Base-by-base conservation (phyloP, 2,797 vertebrate genomes). In the Anas capensis region DNA sequence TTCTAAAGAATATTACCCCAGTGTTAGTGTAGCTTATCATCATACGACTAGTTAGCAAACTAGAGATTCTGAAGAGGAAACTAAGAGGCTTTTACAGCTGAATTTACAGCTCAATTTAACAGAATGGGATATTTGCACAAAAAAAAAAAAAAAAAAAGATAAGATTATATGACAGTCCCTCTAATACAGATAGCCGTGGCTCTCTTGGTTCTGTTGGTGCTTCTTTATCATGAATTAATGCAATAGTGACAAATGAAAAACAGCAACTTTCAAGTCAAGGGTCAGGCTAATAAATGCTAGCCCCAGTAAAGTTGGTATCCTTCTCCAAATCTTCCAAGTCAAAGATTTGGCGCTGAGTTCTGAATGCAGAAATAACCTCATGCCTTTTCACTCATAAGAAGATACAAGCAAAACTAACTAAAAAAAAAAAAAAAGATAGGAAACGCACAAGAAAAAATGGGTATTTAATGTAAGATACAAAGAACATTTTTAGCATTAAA, bases 401-500 rank as follows among this genome's bases (percentile, higher is more conserved):
- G 38, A 71, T 3, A 56, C 6, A 19, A 53, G 2, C 18, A 58
- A 92, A 82, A 53, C 48, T 3, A 75, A 62, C 31, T n/a, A 33
- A 76, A 82, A 80, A 54, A 10, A 31, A 64, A 64, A 60, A 40
- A 27, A 65, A n/a, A 40, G 6, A 60, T n/a, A 54, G 14, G 10
- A 85, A 95, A 65, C 9, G 13, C 58, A 85, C 56, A 51, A 29
- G 27, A 73, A 71, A 81, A 73, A 0, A 0, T 2, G 36, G 9
- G 44, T 71, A 87, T 88, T 95, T 92, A 96, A 66, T 84, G 79
- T 71, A 86, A 90, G 65, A 83, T 12, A 82, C 62, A 90, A 96
- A 91, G 87, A 92, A 90, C 68, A 87, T 66, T 60, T 91, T 82
- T 46, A 87, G 78, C 68, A 64, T 96, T 96, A 95, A 97, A 97